These are phyloP conservation scores for Exephanes ischioxanthus DNA, from an alignment of 2,888 invertebrate species.

Conservation along the genomic window DNA sequence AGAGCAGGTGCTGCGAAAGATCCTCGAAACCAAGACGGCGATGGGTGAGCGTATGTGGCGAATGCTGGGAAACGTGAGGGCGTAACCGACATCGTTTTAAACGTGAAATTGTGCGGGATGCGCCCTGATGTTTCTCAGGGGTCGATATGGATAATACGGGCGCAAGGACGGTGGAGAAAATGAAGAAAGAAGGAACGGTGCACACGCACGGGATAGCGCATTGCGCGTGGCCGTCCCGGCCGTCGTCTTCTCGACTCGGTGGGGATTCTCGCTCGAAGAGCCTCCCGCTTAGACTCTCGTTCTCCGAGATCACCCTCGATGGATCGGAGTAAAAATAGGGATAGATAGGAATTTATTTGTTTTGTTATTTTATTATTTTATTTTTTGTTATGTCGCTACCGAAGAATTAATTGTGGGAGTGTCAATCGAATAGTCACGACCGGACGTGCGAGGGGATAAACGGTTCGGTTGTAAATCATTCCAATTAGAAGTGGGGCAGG, in stretches of 20 bases:
- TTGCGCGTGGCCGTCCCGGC: slow-evolving; percentile 42
- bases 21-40: slow-evolving; percentile 42
- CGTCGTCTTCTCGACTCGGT: slow-evolving; percentile 35
- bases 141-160: background rate
- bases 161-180: slow-evolving; percentile 22
- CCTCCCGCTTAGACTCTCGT: slow-evolving; percentile 48
- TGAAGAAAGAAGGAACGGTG: slow-evolving; percentile 10
- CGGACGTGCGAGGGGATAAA: slow-evolving; percentile 31
- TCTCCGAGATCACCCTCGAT: background rate
- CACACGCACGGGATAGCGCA: slow-evolving; percentile 27
- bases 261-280: slow-evolving; percentile 36
- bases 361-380: slow-evolving; percentile 2
- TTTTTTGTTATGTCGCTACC: background rate
- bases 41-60: slow-evolving; percentile 1
- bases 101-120: background rate
- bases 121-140: background rate
- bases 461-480: slow-evolving; percentile 64
- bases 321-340: slow-evolving; percentile 5
- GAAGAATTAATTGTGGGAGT: background rate
- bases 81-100: background rate
- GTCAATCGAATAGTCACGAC: slow-evolving; percentile 24
- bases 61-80: background rate
- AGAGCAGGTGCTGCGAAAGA: slow-evolving; percentile 63
- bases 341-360: slow-evolving; percentile 19
- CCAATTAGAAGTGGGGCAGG: slow-evolving; percentile 64